Base-by-base conservation (phyloP, 1,140 invertebrate species). In the Berghia stephanieae region DNA sequence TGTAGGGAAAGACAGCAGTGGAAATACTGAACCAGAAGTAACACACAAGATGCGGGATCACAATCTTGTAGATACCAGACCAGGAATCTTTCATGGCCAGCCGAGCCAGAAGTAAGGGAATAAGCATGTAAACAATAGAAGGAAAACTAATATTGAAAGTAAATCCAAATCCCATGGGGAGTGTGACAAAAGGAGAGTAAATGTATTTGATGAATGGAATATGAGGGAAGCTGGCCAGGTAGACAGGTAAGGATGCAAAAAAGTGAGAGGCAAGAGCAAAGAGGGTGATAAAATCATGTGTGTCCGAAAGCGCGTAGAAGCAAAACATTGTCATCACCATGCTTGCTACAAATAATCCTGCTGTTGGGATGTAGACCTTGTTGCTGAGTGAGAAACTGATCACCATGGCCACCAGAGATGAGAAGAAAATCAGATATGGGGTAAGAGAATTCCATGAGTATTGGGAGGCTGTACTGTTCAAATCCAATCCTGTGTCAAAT, bases 41-140 rank as follows among this genome's bases (percentile, higher is more conserved):
- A 0, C 94, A 95, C 0, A 96, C 94, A 63, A 95, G 94, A 88
- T 96, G 95, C 0, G 95, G 95, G 49, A 96, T 92, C 0, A 95
- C 88, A 42, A 92, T 93, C 75, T 93, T 93, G 82, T 95, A 95
- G 18, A 93, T 92, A 0, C 95, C 95, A 68, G 93, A 91, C 94
- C 94, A 96, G 66, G 92, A 91, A 18, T 93, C 92, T 43, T 93
- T 90, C 0, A 91, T 91, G 1, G 94, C 94, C 92, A 96, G 93
- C 80, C 92, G 90, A 0, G 93, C 81, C 67, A 96, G 91, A 24
- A 96, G 92, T 0, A 93, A 84, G 0, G 94, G 94, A 69, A 96
- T 95, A 8, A 94, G 83, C 0, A 95, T 86, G 81, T 95, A 95
- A 77, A 96, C 93, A 2, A 95, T 91, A 0, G 93, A 92, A 2